A percentile compares a stretch with the other conserved stretches of the same genome.
phyloP scores from a whole-genome alignment of 2,888 invertebrate species.

The Drosophila mimetica region DNA sequence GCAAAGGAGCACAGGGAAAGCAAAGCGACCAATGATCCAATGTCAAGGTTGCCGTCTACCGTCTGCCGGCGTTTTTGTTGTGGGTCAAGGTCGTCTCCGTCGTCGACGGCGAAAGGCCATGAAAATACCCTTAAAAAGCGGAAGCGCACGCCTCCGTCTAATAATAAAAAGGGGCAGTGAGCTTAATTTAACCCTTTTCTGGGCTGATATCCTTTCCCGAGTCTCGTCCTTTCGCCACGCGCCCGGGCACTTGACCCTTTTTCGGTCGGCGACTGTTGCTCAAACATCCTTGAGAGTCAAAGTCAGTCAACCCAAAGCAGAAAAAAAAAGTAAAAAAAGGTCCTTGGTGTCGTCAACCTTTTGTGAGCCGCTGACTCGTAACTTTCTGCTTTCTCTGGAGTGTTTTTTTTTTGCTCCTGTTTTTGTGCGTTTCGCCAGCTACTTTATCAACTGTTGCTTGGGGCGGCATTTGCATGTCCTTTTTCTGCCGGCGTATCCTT shows the following conservation, averaged over 20 bases:
- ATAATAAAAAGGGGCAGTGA: slow-evolving; percentile 67
- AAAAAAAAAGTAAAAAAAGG: slow-evolving; percentile 29
- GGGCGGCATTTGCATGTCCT: slow-evolving; percentile 71
- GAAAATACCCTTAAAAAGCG: slow-evolving; percentile 20
- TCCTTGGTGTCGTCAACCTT: slow-evolving; percentile 69
- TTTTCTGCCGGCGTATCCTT: slow-evolving; percentile 32
- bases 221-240: slow-evolving; percentile 57
- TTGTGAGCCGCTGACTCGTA: slow-evolving; percentile 53
- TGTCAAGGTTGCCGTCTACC: slow-evolving; percentile 71
- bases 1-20: slow-evolving; percentile 6
- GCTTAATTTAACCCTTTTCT: slow-evolving; percentile 61
- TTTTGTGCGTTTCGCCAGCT: slow-evolving; percentile 21
- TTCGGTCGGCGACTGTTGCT: slow-evolving; percentile 23
- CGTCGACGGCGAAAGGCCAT: slow-evolving; percentile 34
- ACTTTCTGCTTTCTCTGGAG: slow-evolving; percentile 38
- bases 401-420: slow-evolving; percentile 7
- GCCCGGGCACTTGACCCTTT: slow-evolving; percentile 77
- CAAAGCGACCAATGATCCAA: slow-evolving; percentile 40
- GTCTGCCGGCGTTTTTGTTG: slow-evolving; percentile 13
- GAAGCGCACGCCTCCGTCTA: slow-evolving; percentile 30
- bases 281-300: slow-evolving; percentile 67
- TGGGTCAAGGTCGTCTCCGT: slow-evolving; percentile 68
- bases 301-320: slow-evolving; percentile 41
- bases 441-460: slow-evolving; percentile 64
- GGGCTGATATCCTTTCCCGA: slow-evolving; percentile 28